Evolutionary conservation across 2,888 invertebrate genomes (phyloP).

Genomic region (Lepidonotus clava): DNA sequence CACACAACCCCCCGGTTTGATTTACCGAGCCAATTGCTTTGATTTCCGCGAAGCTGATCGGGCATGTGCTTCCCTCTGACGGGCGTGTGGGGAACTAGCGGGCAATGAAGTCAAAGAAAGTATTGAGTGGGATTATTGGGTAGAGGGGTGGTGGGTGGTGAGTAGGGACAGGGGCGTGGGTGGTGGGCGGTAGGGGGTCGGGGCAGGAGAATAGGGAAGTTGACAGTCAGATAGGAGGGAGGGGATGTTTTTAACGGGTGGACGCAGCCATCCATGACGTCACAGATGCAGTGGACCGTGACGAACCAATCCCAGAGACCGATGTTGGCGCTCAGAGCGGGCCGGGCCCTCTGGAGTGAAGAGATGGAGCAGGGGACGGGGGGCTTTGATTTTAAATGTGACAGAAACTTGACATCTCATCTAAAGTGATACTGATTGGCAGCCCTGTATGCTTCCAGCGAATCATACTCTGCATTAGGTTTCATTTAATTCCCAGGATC

Average conservation of each 20-base stretch:
- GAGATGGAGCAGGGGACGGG: background rate
- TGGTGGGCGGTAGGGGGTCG: no score
- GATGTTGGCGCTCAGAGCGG: conserved; percentile 20
- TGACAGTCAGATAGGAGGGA: conserved; percentile 32
- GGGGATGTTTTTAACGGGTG: no score
- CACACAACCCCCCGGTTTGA: conserved; percentile 14
- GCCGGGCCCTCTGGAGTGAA: no score
- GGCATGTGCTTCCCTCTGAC: conserved; percentile 40
- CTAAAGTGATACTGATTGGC: no score
- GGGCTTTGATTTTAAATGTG: background rate
- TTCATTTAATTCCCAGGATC: no score
- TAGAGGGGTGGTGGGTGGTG: conserved; percentile 11
- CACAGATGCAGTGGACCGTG: background rate
- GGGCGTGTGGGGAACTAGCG: background rate
- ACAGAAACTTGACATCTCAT: background rate
- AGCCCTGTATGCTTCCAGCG: no score
- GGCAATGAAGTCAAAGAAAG: conserved; percentile 16
- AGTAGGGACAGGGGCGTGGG: no score
- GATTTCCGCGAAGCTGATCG: background rate
- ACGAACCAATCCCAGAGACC: background rate
- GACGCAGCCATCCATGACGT: no score
- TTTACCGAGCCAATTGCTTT: conserved; percentile 37
- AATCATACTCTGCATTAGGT: no score
- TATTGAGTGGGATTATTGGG: background rate
- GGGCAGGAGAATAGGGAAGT: no score